Evolutionary conservation across 2,797 vertebrate genomes (phyloP).

Genomic region (Limnodromus scolopaceus): DNA sequence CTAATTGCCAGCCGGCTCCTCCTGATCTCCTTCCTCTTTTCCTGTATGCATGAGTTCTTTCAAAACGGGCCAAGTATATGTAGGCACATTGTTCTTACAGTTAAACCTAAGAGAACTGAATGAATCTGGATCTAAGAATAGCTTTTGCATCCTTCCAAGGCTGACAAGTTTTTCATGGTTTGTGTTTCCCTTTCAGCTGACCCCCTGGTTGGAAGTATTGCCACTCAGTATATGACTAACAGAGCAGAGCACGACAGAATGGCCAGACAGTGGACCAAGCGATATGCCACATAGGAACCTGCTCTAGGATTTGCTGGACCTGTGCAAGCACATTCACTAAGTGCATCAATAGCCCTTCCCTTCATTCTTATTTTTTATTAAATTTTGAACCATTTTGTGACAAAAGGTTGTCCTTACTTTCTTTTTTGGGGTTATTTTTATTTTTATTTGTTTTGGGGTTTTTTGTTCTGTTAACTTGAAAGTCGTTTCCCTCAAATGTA

Average conservation of each 20-base stretch:
- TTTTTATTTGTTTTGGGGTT: slow-evolving; percentile 67
- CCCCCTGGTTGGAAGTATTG: slow-evolving; percentile 86
- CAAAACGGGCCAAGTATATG: neutral
- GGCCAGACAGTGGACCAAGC: slow-evolving; percentile 88
- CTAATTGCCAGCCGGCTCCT: neutral
- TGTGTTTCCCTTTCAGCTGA: slow-evolving; percentile 83
- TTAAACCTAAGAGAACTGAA: neutral
- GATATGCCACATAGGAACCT: slow-evolving; percentile 84
- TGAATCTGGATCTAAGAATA: neutral
- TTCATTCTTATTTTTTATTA: slow-evolving; percentile 80
- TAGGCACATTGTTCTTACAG: neutral
- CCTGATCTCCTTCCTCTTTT: neutral
- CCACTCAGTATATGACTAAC: slow-evolving; percentile 88
- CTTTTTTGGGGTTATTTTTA: slow-evolving; percentile 79
- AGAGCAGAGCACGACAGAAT: slow-evolving; percentile 87
- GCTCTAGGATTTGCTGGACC: slow-evolving; percentile 78
- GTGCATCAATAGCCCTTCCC: slow-evolving; percentile 88
- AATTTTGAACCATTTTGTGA: slow-evolving; percentile 90
- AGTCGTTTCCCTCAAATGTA: slow-evolving; percentile 90
- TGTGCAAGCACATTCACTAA: slow-evolving; percentile 98
- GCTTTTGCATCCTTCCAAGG: neutral
- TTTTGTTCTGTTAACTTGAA: slow-evolving; percentile 95
- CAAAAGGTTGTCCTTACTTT: slow-evolving; percentile 81
- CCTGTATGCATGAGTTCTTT: neutral
- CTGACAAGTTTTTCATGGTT: neutral